Evolutionary conservation across 2,888 invertebrate genomes (phyloP).

Genomic region (Papilio protenor): DNA sequence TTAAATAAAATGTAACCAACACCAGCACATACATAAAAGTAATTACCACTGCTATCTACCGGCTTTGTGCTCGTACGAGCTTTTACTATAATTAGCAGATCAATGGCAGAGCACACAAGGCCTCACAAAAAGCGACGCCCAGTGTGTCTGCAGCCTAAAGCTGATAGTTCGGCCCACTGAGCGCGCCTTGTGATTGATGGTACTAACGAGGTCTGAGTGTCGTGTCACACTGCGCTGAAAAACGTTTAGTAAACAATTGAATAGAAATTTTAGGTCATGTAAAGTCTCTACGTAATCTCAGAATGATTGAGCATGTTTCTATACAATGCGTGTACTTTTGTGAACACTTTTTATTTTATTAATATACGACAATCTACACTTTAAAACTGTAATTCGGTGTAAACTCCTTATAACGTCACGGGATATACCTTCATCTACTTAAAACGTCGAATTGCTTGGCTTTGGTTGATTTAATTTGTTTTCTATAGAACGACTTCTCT

Average conservation of each 20-base stretch:
- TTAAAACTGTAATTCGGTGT: not conserved
- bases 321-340: not conserved
- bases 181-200: slow-evolving; percentile 4
- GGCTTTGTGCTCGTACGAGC: slow-evolving; percentile 1
- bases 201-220: not conserved
- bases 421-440: too few species aligned
- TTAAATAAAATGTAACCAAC: slow-evolving; percentile 9
- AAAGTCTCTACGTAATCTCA: not conserved
- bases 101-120: not conserved
- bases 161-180: not conserved
- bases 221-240: not conserved
- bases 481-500: not conserved
- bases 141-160: slow-evolving; percentile 22
- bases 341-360: not conserved
- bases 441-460: not conserved
- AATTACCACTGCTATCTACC: not conserved
- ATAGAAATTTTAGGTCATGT: slow-evolving; percentile 10
- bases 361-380: not conserved
- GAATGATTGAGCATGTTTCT: not conserved
- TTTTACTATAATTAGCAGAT: slow-evolving; percentile 8
- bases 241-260: slow-evolving; percentile 7
- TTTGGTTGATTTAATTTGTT: not conserved
- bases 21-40: not conserved
- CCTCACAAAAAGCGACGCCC: slow-evolving; percentile 17
- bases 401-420: too few species aligned